Evolutionary conservation across 1,140 invertebrate genomes (phyloP), one percentile per base, ranked within the genome.

Genomic region (Pseudomyrmex gracilis): DNA sequence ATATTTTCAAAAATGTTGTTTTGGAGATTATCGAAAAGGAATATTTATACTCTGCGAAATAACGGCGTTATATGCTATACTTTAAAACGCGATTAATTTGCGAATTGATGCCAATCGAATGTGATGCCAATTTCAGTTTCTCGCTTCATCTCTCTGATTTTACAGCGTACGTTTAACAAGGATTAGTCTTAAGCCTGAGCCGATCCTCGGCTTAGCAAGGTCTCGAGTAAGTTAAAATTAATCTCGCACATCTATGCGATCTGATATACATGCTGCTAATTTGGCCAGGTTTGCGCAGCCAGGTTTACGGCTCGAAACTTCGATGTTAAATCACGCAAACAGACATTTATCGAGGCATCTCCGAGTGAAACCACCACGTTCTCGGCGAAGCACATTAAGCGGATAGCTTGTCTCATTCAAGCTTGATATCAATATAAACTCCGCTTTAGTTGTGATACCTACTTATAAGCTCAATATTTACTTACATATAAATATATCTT

Each of bases 211-310:
- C 66, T 80, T 80, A 80, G 55, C n/a, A 60, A 24, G 53, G 49
- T 64, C 49, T 24, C 15, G 76, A 80, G 43, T 71, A 58, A 66
- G 76, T 71, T 71, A 80, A 80, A 80, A 80, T 80, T 80, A 80
- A 80, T 80, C 76, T 71, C 66, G 53, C 60, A 49, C 60, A 22
- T 71, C 66, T 80, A 71, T 80, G 43, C 7, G 76, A 80, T 80
- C 55, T 80, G 71, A 87, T 84, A 70, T 85, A 70, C 86, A 87
- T 60, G 57, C 82, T 45, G 61, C 43, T 87, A 87, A 87, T 87
- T 87, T 84, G 73, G 57, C 58, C 63, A n/a, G 55, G 68, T 87
- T 86, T 66, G 57, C 55, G 73, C 64, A 78, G 73, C 34, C 7
- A 0, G 34, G 34, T 34, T 34, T 34, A 7, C 34, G 82, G 49